Evolutionary conservation across 2,113 vertebrate species (phyloP), one percentile per base, ranked within the genome.

Genomic region (Micronisus gabar): DNA sequence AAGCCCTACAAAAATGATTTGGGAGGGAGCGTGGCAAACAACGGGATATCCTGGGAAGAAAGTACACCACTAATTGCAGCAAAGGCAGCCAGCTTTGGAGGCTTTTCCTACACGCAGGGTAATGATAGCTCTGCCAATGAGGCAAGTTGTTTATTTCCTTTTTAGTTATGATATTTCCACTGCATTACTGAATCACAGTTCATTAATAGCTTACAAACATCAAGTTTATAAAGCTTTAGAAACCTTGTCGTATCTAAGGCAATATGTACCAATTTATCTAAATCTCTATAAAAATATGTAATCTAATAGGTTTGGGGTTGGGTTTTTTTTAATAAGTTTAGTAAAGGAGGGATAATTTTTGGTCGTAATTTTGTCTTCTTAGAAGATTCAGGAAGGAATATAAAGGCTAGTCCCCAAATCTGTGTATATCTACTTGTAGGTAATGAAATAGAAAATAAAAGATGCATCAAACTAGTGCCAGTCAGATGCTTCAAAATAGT

Each of bases 141-240:
- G 52, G 38, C 52, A 91, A 72, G 73, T 72, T 81, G 85, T 92
- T 93, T 93, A 81, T 80, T 97, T 97, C 93, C 93, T 95, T 85
- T 95, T 56, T 36, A 88, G 71, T 67, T 66, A 6, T 58, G 58
- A 11, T 72, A 61, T 88, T 95, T 93, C 62, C 63, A 63, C 63
- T 76, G 40, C 15, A 6, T 86, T 82, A 40, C 67, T 76, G 85
- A 93, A 76, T 70, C 67, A n/a, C 41, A 12, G 22, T 56, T 95
- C 7, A 15, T 75, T 90, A 90, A 75, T 13, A 58, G 36, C 30
- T 75, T 75, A 81, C 48, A 93, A 87, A 68, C 9, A 25, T 20
- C 6, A 88, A 10, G 19, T 59, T 80, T 78, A 27, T 47, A 88
- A 91, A 73, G 16, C 38, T 85, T 86, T 62, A 86, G 45, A 86